Base-by-base conservation (phyloP, 2,888 invertebrate species). In the Cecidostiba fungosa region DNA sequence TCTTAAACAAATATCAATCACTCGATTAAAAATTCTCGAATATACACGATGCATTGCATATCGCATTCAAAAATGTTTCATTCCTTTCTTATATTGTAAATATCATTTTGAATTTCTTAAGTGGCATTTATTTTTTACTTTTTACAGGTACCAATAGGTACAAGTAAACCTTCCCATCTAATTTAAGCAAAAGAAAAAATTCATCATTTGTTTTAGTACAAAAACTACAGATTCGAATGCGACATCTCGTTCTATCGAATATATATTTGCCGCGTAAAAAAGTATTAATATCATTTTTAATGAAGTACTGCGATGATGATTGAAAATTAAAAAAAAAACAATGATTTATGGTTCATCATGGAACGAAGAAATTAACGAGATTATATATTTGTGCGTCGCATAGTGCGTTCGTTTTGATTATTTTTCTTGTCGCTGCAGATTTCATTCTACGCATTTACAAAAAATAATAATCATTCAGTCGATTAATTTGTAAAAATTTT, bases 191-290 rank as follows among this genome's bases (percentile, higher is more conserved):
- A 82, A 77, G 23, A 80, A 73, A 23, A 74, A 43, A n/a, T 16
- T 59, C n/a, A 8, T 23, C 54, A 39, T 62, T 80, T 82, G n/a
- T n/a, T 81, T 85, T 77, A 81, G 87, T 87, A 85, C 78, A 85
- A 87, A 87, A 87, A 84, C 81, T 85, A 87, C 85, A 72, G 36
- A 74, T 83, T 81, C 43, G 78, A 83, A 83, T 83, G 78, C 82
- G 81, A 86, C 73, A 77, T 73, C 72, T 80, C 39, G 54, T 72
- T 82, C 59, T 84, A 82, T 86, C 62, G 81, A 81, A 84, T 81
- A 84, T 83, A 83, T 84, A 77, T 74, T 78, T 70, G 66, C 29
- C 70, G 74, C 81, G 77, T 86, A 82, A 70, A 85, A 87, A 85
- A 84, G 77, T 87, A 70, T 77, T 59, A 82, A 72, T 85, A 77